Conservation (phyloP, 2,888 invertebrate species). For the Yponomeuta evonymella region DNA sequence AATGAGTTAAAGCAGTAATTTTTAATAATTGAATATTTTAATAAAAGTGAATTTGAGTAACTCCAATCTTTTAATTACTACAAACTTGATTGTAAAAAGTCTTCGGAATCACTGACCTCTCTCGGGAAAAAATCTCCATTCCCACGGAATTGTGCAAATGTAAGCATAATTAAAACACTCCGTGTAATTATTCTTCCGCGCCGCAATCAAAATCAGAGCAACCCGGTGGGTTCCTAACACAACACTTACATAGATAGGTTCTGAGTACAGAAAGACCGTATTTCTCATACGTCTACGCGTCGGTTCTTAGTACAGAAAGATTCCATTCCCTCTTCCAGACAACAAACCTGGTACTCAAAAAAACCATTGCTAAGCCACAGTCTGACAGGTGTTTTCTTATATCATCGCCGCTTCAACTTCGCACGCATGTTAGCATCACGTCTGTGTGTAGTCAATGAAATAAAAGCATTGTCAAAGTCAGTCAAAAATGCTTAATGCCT, state of each 20-base stretch:
- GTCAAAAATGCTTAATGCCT: no score
- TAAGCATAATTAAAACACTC: slow-evolving; percentile 47
- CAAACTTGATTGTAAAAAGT: neutral
- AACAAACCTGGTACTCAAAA: no score
- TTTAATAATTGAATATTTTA: slow-evolving; percentile 66
- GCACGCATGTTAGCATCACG: no score
- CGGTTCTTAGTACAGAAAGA: no score
- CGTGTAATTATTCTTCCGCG: slow-evolving; percentile 36
- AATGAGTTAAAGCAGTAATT: slow-evolving; percentile 45
- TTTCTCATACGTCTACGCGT: neutral
- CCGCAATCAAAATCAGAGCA: slow-evolving; percentile 47
- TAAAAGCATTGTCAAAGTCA: no score
- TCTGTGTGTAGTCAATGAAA: no score
- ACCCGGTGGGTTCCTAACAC: neutral
- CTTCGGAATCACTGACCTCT: neutral
- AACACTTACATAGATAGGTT: neutral
- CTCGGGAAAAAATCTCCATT: slow-evolving; percentile 13
- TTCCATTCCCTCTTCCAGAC: no score
- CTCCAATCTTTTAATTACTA: neutral
- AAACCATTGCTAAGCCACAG: no score
- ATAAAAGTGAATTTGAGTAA: slow-evolving; percentile 65
- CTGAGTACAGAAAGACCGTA: neutral
- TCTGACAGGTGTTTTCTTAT: no score
- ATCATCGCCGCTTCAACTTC: no score
- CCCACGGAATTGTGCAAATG: slow-evolving; percentile 32